phyloP scores from a whole-genome alignment of 2,888 invertebrate genomes.

The Alentia gelatinosa region DNA sequence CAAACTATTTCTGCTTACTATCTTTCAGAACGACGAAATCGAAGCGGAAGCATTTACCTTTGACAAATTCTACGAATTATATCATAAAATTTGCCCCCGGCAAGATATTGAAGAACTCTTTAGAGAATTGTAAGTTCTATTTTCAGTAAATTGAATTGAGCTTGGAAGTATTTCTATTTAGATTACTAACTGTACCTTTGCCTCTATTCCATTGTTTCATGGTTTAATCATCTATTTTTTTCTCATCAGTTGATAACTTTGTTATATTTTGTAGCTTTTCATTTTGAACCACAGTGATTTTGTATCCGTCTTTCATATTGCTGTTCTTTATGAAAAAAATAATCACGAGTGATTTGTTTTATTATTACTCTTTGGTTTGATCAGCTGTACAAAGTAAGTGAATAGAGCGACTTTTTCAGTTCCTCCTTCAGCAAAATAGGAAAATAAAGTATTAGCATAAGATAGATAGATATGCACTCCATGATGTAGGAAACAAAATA shows the following conservation, averaged over 20 bases:
- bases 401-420: background rate
- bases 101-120: constrained; percentile 99
- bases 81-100: constrained; percentile 99
- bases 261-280: background rate
- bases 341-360: too few species aligned
- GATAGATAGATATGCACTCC: too few species aligned
- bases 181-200: too few species aligned
- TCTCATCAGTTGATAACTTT: background rate
- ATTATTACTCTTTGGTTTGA: too few species aligned
- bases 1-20: background rate
- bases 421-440: too few species aligned
- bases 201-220: background rate
- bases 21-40: constrained; percentile 92
- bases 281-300: too few species aligned
- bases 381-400: constrained; percentile 29
- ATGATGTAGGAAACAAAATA: too few species aligned
- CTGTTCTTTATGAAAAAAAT: too few species aligned
- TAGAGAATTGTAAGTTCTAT: constrained; percentile 91
- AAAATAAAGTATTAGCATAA: too few species aligned
- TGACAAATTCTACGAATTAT: constrained; percentile 98
- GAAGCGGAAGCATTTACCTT: constrained; percentile 97
- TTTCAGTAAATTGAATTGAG: background rate
- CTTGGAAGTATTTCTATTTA: too few species aligned
- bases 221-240: background rate
- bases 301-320: too few species aligned